phyloP scores from a whole-genome alignment of 2,113 vertebrate genomes.

The Fulmarus glacialis region DNA sequence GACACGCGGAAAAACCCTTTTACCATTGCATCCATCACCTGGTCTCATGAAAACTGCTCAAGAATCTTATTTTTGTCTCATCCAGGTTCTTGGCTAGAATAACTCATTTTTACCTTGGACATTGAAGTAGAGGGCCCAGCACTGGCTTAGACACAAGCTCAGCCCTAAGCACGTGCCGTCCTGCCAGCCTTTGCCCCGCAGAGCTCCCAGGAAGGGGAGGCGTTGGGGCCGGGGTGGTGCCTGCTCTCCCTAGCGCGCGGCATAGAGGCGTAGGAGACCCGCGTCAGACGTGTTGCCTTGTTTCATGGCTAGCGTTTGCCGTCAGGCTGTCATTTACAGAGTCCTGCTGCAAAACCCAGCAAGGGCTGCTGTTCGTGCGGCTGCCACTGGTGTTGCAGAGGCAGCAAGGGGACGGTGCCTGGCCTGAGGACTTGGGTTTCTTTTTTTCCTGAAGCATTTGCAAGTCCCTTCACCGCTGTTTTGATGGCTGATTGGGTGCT shows the following conservation, averaged over 20 bases:
- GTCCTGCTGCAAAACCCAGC: neutral
- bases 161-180: neutral
- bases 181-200: neutral
- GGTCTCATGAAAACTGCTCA: neutral
- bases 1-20: neutral
- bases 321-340: rapidly evolving
- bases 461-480: neutral
- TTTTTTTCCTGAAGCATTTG: neutral
- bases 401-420: neutral
- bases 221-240: neutral
- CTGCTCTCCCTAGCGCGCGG: neutral
- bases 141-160: neutral
- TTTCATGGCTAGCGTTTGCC: neutral
- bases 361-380: neutral
- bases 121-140: neutral
- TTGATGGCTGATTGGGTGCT: neutral
- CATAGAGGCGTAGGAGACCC: neutral
- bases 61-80: neutral
- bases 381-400: neutral
- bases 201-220: neutral
- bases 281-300: neutral
- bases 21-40: neutral
- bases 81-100: neutral
- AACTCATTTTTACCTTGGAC: neutral
- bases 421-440: neutral